phyloP scores from a whole-genome alignment of 2,113 vertebrate species.

The Nesoenas mayeri region DNA sequence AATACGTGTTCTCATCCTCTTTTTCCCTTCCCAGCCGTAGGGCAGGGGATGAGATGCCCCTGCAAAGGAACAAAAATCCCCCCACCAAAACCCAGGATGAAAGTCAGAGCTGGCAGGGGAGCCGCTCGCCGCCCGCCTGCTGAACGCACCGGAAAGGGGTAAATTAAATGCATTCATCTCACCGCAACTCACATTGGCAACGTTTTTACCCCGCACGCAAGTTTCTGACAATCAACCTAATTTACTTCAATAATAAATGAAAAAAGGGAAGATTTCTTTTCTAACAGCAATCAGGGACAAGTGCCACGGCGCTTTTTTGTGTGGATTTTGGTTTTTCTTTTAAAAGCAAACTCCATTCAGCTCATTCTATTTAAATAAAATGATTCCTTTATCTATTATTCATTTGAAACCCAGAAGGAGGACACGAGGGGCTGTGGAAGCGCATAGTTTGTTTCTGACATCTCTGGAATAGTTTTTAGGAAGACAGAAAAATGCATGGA shows the following conservation, averaged over 20 bases:
- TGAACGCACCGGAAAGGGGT: slow-evolving; percentile 19
- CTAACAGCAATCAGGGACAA: neutral
- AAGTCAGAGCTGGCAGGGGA: neutral
- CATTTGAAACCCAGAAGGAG: slow-evolving; percentile 66
- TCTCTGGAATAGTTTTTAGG: slow-evolving; percentile 48
- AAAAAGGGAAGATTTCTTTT: slow-evolving; percentile 36
- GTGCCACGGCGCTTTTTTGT: neutral
- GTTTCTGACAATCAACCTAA: slow-evolving; percentile 73
- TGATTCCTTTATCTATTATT: slow-evolving; percentile 71
- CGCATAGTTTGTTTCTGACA: slow-evolving; percentile 55
- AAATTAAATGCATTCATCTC: slow-evolving; percentile 78
- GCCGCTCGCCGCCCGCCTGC: neutral
- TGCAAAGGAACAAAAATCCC: neutral
- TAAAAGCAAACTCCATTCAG: slow-evolving; percentile 67
- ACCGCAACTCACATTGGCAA: slow-evolving; percentile 21
- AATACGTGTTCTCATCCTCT: neutral
- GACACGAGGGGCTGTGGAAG: slow-evolving; percentile 52
- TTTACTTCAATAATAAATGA: slow-evolving; percentile 77
- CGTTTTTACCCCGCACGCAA: slow-evolving; percentile 24
- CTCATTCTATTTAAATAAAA: slow-evolving; percentile 68
- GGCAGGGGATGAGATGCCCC: neutral
- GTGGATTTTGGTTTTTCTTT: neutral
- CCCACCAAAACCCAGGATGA: neutral
- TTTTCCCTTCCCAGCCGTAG: neutral
- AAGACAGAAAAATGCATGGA: slow-evolving; percentile 48